phyloP scores from a whole-genome alignment of 2,113 vertebrate species.

The Gymnobelideus leadbeateri region DNA sequence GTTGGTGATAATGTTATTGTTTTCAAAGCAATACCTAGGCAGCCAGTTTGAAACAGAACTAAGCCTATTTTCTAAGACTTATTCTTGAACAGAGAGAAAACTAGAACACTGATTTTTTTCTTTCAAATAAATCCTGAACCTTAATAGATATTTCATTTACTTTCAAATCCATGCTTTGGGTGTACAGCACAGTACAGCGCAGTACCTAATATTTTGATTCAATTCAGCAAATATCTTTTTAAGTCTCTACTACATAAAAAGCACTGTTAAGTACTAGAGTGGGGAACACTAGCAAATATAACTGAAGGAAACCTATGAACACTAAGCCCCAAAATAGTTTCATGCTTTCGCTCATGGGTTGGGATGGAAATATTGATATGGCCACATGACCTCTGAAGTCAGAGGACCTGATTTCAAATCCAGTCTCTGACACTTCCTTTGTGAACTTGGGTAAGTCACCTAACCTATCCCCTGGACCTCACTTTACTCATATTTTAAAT shows the following conservation, averaged over 20 bases:
- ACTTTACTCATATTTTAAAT: not conserved
- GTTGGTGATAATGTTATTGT: not conserved
- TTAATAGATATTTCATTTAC: not conserved
- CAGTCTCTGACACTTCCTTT: not conserved
- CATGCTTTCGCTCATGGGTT: not conserved
- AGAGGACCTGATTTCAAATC: not conserved
- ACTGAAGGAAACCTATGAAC: not conserved
- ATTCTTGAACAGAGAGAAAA: not conserved
- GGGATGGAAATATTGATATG: not conserved
- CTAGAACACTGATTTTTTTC: not conserved
- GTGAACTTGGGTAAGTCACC: not conserved
- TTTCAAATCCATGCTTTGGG: not conserved
- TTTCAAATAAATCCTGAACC: not conserved
- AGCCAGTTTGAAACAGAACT: slow-evolving; percentile 24
- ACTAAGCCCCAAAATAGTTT: not conserved
- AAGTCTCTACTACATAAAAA: not conserved
- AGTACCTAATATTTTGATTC: not conserved
- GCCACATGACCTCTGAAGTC: not conserved
- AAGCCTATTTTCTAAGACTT: not conserved
- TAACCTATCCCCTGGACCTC: not conserved
- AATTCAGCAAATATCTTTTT: not conserved
- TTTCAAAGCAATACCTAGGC: slow-evolving; percentile 4
- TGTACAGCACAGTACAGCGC: not conserved
- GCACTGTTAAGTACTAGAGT: no score
- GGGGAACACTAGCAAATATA: not conserved